Base-by-base conservation (phyloP, 2,888 invertebrate species). In the Sinodicranocentrus sp. region DNA sequence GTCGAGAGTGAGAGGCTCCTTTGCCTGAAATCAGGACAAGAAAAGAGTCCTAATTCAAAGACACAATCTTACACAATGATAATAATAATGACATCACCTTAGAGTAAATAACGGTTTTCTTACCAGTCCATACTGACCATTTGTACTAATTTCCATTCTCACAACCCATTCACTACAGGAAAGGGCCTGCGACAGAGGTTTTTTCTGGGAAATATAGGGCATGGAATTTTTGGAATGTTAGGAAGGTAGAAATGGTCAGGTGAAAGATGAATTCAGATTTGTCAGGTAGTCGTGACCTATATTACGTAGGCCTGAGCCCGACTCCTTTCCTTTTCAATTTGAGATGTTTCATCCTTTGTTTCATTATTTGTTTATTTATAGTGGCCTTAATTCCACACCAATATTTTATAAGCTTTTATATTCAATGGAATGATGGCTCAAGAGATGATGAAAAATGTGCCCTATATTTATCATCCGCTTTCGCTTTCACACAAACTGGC, bases 311-410 rank as follows among this genome's bases (percentile, higher is more conserved):
- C n/a, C n/a, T n/a, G n/a, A n/a, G 13, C 39, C 39, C 13, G 39
- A 5, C 5, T n/a, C 15, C 48, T 39, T 48, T n/a, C 71, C 21
- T 52, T 17, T 39, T 68, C 8, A 68, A 10, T 48, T 44, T 70
- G 10, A 10, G 3, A 2, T 43, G 23, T 57, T 19, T 21, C 23
- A 21, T 26, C 17, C 13, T 68, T 21, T 17, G 63, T 71, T 57
- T 54, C n/a, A 6, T n/a, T 48, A 48, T 48, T 17, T 28, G 19
- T 73, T 79, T 80, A 67, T 80, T 67, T 80, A 71, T 72, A 71
- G 3, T 59, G 82, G 67, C 82, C 82, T 82, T 82, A 82, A 82
- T 82, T 75, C 68, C 26, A 43, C 13, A 52, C n/a, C n/a, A n/a
- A n/a, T n/a, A n/a, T n/a, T n/a, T n/a, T n/a, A n/a, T n/a, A 6